phyloP scores from a whole-genome alignment of 2,113 vertebrate species.

The Narcine bancroftii region DNA sequence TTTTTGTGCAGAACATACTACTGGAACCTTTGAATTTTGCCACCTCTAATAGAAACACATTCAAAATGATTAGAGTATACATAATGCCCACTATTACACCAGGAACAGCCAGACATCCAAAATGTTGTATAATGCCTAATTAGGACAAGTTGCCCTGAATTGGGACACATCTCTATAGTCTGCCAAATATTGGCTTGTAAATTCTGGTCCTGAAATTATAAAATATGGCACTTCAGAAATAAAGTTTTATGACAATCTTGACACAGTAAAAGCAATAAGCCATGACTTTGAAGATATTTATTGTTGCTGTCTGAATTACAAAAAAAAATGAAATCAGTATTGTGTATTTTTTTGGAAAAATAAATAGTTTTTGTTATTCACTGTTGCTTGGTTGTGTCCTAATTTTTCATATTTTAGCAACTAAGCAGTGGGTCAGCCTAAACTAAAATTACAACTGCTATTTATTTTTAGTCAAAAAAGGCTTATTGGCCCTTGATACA shows the following conservation, averaged over 20 bases:
- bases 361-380: conserved; percentile 27
- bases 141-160: not conserved
- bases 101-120: too few species aligned
- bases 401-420: not conserved
- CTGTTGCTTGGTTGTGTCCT: not conserved
- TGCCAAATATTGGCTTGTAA: conserved; percentile 21
- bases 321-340: too few species aligned
- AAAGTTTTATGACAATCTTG: not conserved
- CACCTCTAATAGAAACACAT: not conserved
- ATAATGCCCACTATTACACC: not conserved
- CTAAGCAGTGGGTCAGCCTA: not conserved
- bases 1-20: not conserved
- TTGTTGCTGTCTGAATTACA: conserved; percentile 5
- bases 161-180: not conserved
- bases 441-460: too few species aligned
- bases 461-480: too few species aligned
- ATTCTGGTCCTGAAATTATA: not conserved
- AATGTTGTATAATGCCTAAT: not conserved
- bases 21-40: not conserved
- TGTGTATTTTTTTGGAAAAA: conserved; percentile 22
- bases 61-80: not conserved
- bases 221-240: not conserved
- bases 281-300: conserved; percentile 24
- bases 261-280: not conserved
- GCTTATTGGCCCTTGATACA: too few species aligned